Conservation (phyloP, 2,797 vertebrate species). For the Vultur gryphus region DNA sequence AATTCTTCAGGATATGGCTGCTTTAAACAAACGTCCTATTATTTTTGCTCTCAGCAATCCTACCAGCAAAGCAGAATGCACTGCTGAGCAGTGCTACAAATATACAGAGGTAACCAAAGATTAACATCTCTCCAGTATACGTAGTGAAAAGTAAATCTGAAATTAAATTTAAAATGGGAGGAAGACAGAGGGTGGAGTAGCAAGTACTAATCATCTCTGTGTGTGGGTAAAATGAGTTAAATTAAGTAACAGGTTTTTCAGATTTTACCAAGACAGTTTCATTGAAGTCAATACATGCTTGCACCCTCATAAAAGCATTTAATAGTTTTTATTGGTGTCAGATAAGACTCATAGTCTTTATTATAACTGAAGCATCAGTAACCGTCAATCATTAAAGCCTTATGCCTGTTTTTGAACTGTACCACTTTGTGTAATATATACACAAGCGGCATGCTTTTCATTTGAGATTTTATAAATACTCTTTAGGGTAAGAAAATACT, state of each 20-base stretch:
- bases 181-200: background rate
- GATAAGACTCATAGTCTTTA: background rate
- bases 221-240: background rate
- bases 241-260: background rate
- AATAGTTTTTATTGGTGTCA: background rate
- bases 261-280: background rate
- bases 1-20: constrained; percentile 92
- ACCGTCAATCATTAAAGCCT: background rate
- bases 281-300: background rate
- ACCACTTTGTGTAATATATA: background rate
- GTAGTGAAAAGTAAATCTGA: background rate
- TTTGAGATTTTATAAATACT: background rate
- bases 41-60: constrained; percentile 98
- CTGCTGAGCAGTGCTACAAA: constrained; percentile 93
- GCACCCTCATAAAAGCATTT: background rate
- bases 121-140: background rate
- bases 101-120: constrained; percentile 83
- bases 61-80: constrained; percentile 97
- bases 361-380: background rate
- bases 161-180: background rate
- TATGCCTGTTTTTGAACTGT: background rate
- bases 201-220: background rate
- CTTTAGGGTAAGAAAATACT: background rate
- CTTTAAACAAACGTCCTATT: constrained; percentile 88
- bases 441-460: background rate